Base-by-base conservation (phyloP, 2,888 invertebrate genomes). In the Drosophila anomelani region DNA sequence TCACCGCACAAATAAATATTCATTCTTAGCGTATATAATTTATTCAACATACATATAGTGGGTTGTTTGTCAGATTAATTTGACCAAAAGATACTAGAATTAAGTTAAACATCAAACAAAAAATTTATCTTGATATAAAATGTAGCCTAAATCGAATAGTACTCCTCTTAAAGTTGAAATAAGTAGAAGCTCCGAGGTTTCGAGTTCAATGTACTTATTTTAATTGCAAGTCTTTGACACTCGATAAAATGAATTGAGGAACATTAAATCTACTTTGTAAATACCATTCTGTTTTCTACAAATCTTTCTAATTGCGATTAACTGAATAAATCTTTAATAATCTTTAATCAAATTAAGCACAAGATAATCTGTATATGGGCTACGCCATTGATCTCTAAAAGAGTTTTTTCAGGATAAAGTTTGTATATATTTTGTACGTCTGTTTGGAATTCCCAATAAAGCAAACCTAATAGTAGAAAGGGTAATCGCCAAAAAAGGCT, bases 1-100 rank as follows among this genome's bases (percentile, higher is more conserved):
- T 71, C 71, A 71, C 53, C 59, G 47, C 55, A 61, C 61, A 60
- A 73, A 62, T 57, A 58, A 43, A 57, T 49, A 58, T 49, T 49
- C 72, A 68, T 26, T 54, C 54, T 47, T 46, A 39, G 39, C 44
- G 44, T 64, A 39, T 49, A 43, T 51, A 57, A 17, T 39, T 23
- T 29, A 44, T 12, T 61, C 13, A 23, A 17, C 20, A 41, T 20
- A 49, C 26, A 26, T 47, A 49, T 69, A 26, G 44, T 46, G 44
- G 32, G 41, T 59, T 34, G 34, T 34, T 43, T 59, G 60, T 34
- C 23, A 41, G 32, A 58, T 32, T 60, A 29, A 20, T 29, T 57
- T 56, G 20, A 39, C 56, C 20, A 39, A 56, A 20, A 29, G n/a
- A 43, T 43, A 34, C 51, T 3, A 34, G 3, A 20, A 34, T 29